Evolutionary conservation across 2,888 invertebrate genomes (phyloP), one percentile per base, ranked within the genome.

Genomic region (Chloroclystis v-ata): DNA sequence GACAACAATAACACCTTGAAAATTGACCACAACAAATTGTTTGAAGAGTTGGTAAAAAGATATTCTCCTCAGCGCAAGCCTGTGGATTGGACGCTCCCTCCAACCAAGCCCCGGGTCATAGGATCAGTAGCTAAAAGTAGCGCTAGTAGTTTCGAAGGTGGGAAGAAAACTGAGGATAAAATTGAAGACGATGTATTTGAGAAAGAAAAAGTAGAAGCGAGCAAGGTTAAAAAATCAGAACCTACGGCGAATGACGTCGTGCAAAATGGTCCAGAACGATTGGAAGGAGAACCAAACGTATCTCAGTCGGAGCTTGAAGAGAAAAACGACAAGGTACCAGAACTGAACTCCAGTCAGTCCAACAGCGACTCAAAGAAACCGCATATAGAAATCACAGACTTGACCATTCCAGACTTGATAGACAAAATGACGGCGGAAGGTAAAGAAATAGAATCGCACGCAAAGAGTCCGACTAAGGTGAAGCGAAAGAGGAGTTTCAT

Each of bases 401-500:
- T 84, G 58, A 77, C 70, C 62, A 82, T 87, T 67, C 87, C 87
- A 65, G 78, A 65, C 40, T 69, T 87, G 58, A 67, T 87, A 63
- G 68, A 84, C 43, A 85, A 84, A 60, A 86, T 87, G 68, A 78
- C 74, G 28, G 65, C 58, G 2, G 84, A 87, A 47, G 83, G 67
- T 10, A 81, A 84, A 6, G 70, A 68, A 47, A 59, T 79, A 54
- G 82, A 82, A 56, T 75, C 62, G 43, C 69, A 76, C 46, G 72
- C 66, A 45, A 75, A 71, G 47, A 67, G 65, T 35, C 64, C 67
- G 12, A 84, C 77, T 54, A 87, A 86, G 63, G 78, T 87, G 5
- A 87, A 87, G 61, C 72, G 85, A 65, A 87, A 85, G 78, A 70
- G 86, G 52, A 87, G 86, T 73, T 86, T 87, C 63, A 57, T 87